Evolutionary conservation across 2,888 invertebrate genomes (phyloP).

Genomic region (Prosapia bicincta): DNA sequence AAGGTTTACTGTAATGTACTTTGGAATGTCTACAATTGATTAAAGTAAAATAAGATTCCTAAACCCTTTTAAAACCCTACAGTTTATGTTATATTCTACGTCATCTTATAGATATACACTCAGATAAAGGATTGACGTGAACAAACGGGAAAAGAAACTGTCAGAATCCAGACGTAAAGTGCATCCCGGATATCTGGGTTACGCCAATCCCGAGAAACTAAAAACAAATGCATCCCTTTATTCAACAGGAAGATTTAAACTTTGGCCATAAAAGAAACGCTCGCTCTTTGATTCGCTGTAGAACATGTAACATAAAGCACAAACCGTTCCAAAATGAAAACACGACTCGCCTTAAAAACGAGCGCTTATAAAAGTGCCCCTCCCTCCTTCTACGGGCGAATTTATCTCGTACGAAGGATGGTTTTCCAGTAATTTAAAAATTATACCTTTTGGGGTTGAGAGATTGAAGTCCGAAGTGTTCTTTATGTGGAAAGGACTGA

Average conservation of each 20-base stretch:
- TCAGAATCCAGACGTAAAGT: neutral
- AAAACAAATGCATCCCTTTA: neutral
- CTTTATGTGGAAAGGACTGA: neutral
- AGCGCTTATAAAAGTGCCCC: too few relatives aligned
- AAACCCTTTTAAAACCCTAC: too few relatives aligned
- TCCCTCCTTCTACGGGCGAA: neutral
- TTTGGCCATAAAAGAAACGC: neutral
- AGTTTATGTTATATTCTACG: too few relatives aligned
- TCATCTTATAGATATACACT: too few relatives aligned
- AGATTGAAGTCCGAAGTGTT: neutral
- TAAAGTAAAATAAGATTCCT: too few relatives aligned
- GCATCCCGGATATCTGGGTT: neutral
- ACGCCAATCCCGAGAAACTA: neutral
- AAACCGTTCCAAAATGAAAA: neutral
- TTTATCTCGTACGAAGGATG: neutral
- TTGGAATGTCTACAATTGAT: too few relatives aligned
- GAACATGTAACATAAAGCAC: neutral
- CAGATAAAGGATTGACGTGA: neutral
- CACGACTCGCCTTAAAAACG: neutral
- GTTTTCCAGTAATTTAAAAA: slow-evolving; percentile 1
- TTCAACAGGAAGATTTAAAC: neutral
- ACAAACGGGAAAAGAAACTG: neutral
- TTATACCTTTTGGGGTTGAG: slow-evolving; percentile 2
- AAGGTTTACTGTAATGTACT: too few relatives aligned
- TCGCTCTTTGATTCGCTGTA: neutral